Base-by-base conservation (phyloP, 2,113 vertebrate species). In the Ameiurus melas region DNA sequence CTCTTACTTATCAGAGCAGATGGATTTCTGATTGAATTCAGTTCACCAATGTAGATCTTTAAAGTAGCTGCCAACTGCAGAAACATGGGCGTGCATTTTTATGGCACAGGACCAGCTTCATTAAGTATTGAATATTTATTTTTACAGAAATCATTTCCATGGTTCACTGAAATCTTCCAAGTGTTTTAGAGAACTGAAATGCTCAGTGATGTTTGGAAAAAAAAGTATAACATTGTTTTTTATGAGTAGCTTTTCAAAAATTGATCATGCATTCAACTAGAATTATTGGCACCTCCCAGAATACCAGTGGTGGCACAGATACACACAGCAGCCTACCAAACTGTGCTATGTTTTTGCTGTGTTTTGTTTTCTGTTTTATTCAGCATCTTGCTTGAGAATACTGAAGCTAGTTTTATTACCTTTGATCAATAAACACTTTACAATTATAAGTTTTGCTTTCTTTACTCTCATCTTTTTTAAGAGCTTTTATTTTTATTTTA, bases 1-100 rank as follows among this genome's bases (percentile, higher is more conserved):
- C n/a, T 73, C 13, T 19, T 77, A 60, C 43, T 86, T 43, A 88
- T 83, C 84, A 71, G n/a, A 79, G 20, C 19, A 22, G 19, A 73
- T 73, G 70, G 33, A 47, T 71, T 75, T 86, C 58, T 66, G 66
- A 81, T 70, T 73, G 1, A 47, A 78, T 36, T 53, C 16, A 3
- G 17, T 87, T 36, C 6, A 27, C 22, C 16, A n/a, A 33, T n/a
- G 47, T 57, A 55, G 58, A 36, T 68, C 13, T 81, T 51, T 39
- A 30, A 4, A 57, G 51, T 19, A 70, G 62, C 60, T 87, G 85
- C 77, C 85, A 81, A 36, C 8, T 78, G 39, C 51, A 33, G 66
- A 55, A 85, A n/a, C 20, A 12, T 30, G 8, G 47, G 10, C 27
- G 2, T 53, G 10, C 27, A 5, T 53, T 85, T 85, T 57, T 16